Base-by-base conservation (phyloP, 2,113 vertebrate species). In the Oncorhynchus kisutch region DNA sequence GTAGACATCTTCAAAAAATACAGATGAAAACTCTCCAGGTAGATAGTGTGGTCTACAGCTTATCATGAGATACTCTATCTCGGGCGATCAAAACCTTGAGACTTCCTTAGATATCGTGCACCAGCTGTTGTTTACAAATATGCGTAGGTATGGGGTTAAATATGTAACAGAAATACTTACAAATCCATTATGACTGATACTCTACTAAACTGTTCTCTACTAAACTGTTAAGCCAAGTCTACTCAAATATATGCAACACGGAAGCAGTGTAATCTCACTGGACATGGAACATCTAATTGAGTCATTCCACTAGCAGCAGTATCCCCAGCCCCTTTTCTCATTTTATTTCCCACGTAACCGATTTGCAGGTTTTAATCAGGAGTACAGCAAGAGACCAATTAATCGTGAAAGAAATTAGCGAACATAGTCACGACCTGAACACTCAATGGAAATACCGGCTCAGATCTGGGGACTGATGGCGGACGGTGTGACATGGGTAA, bases 361-460 rank as follows among this genome's bases (percentile, higher is more conserved):
- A 90, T 91, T 91, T 91, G 88, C 81, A 88, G 84, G 85, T 86
- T 91, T 89, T 89, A 91, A 91, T 91, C 88, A 91, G 85, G 82
- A 80, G 72, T 86, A 85, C 78, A 83, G 82, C 79, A 71, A 48
- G 54, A 86, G 84, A 87, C 80, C 88, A 90, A 88, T 92, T 90
- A 86, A 90, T 89, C 73, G 70, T 60, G 70, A 86, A 89, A 90
- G 87, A 87, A 89, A 91, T 91, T 86, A 88, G 77, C 74, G 82
- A 70, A 48, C 81, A 82, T 86, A 83, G 84, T 77, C 54, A 72
- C 72, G 81, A 81, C 78, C 51, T 84, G 20, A 4, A 20, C 24
- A 24, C 67, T 82, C 73, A 77, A 83, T 80, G 78, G 79, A 85
- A 77, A 74, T 54, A 82, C 76, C 16, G 18, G 20, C 77, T n/a